Evolutionary conservation across 2,888 invertebrate species (phyloP), one percentile per base, ranked within the genome.

Genomic region (Xylophagus ater): DNA sequence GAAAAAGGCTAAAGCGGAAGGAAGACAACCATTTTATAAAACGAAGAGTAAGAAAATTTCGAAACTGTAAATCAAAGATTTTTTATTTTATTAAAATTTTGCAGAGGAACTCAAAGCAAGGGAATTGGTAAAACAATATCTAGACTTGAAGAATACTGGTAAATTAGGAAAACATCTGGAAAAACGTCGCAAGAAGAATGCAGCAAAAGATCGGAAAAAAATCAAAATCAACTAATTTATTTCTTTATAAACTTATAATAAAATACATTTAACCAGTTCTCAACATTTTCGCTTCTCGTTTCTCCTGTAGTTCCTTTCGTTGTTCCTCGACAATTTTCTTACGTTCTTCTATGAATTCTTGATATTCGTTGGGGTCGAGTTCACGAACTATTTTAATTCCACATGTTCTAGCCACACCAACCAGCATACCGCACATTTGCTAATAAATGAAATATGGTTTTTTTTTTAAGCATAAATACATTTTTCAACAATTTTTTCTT

Each of bases 251-350:
- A 32, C 13, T 9, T 37, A 23, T 36, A 38, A 32, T 19, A 33
- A 39, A 25, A 34, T 3, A 10, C n/a, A 28, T 9, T 57, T 66
- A 75, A 44, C 66, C 78, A 42, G 85, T 85, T 65, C 94, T 73
- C 52, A 93, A 74, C 79, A 94, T 78, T 69, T 90, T 93, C 1
- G 90, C 84, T 68, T 92, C 87, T 59, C 81, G 79, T 57, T 78
- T 78, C 59, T 87, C 89, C 65, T 84, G 79, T 37, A 93, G 59
- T 51, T 77, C 72, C 53, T 76, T 76, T 55, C 78, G 74, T 59
- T 89, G 86, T 50, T 81, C 70, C 53, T 78, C 82, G 2, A 89
- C 69, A 47, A 78, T 63, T 23, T 56, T 48, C 55, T 75, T 76
- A 40, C 93, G 71, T 53, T 89, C 78, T 50, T 78, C 74, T 30